These are phyloP conservation scores for Coluber constrictor DNA, from an alignment of 2,797 vertebrate species.

Conservation along the genomic window DNA sequence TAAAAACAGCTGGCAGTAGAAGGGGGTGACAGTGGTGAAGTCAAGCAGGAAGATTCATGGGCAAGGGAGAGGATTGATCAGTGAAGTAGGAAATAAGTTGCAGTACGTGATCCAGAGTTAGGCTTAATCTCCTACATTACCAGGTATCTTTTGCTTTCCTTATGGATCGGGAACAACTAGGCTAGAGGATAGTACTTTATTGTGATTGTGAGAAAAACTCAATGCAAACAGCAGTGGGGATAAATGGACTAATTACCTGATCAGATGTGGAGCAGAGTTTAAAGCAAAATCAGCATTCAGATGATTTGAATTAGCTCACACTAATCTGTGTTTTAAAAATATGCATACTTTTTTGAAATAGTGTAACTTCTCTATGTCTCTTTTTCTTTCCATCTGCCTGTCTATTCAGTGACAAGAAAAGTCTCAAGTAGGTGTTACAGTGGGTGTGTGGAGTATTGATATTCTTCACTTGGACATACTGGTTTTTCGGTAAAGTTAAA, in stretches of 20 bases:
- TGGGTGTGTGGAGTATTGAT: neutral
- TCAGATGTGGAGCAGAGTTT: neutral
- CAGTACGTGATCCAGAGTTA: neutral
- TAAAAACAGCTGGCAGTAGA: neutral
- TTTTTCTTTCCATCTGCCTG: neutral
- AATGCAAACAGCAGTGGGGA: neutral
- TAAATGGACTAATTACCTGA: neutral
- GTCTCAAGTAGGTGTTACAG: neutral
- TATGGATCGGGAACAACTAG: neutral
- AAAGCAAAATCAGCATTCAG: neutral
- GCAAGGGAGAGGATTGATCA: neutral
- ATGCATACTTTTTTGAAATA: neutral
- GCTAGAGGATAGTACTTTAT: neutral
- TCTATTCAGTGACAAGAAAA: neutral
- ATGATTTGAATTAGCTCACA: neutral
- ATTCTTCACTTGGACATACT: neutral
- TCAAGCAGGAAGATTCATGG: neutral
- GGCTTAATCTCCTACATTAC: neutral
- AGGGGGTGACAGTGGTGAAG: neutral
- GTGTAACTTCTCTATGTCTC: neutral
- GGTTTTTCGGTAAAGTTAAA: neutral
- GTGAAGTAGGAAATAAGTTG: neutral
- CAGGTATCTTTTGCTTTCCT: neutral
- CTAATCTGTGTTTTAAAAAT: neutral
- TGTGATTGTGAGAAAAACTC: neutral